These are phyloP conservation scores for Dipodomys stephensi DNA, from an alignment of 2,113 vertebrate genomes.

Conservation along the genomic window DNA sequence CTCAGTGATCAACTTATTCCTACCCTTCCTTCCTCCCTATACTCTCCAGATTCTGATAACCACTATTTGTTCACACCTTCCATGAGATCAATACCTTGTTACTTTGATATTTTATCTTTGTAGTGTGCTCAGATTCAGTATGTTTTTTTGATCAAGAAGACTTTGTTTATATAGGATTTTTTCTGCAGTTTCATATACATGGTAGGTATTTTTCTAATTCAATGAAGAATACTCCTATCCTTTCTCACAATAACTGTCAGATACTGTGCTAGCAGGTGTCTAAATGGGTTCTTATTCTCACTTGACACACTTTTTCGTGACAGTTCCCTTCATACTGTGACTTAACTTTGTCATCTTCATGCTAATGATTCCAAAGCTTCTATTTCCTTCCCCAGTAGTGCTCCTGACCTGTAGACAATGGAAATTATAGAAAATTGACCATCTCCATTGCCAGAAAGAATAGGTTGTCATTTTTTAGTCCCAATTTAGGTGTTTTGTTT, in stretches of 20 bases:
- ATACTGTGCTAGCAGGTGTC: neutral
- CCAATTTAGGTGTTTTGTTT: conserved; percentile 58
- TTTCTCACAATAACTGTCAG: neutral
- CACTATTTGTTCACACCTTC: no score
- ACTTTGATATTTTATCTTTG: no score
- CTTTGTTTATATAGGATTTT: no score
- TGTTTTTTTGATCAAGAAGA: no score
- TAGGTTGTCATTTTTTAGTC: conserved; percentile 90
- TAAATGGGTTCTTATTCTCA: neutral
- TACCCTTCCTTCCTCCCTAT: no score
- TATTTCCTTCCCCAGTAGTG: neutral
- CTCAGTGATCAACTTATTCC: no score
- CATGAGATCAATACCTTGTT: no score
- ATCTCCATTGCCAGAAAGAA: conserved; percentile 93
- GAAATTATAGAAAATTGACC: conserved; percentile 93
- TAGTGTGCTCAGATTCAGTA: no score
- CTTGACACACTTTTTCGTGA: neutral
- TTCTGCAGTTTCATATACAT: no score
- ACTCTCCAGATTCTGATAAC: no score
- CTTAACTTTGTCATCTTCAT: neutral
- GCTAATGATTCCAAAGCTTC: neutral
- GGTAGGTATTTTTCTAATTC: no score
- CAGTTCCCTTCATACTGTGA: neutral
- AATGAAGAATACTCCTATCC: neutral
- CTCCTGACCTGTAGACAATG: neutral